These are phyloP conservation scores for Calameuta filiformis DNA, from an alignment of 2,888 invertebrate species.

Conservation along the genomic window DNA sequence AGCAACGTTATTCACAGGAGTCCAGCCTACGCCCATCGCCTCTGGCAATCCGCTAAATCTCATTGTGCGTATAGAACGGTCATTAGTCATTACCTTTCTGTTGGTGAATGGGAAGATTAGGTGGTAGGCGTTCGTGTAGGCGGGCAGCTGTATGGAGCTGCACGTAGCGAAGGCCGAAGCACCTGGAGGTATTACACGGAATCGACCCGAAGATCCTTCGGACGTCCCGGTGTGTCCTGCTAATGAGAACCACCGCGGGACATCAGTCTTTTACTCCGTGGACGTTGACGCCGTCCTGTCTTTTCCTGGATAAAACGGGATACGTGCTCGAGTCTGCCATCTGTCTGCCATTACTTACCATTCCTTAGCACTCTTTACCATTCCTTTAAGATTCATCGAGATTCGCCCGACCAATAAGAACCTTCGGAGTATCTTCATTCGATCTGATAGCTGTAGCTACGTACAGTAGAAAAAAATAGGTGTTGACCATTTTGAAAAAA, in stretches of 20 bases:
- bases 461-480: background rate
- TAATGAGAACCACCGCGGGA: conserved; percentile 52
- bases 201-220: conserved; percentile 14
- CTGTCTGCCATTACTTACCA: background rate
- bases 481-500: background rate
- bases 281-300: conserved; percentile 44
- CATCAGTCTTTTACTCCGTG: conserved; percentile 47
- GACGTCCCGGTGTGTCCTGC: conserved; percentile 43
- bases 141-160: conserved; percentile 28
- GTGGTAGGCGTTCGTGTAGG: conserved; percentile 47
- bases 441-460: background rate
- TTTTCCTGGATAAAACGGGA: conserved; percentile 14
- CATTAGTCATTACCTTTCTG: conserved; percentile 56
- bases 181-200: conserved; percentile 48
- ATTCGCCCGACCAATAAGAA: background rate
- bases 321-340: background rate
- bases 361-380: background rate
- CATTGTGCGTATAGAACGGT: conserved; percentile 41
- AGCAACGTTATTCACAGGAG: conserved; percentile 33
- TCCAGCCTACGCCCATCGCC: background rate
- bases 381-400: background rate
- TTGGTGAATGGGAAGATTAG: conserved; percentile 34
- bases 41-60: conserved; percentile 27
- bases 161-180: conserved; percentile 29
- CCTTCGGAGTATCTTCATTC: background rate